Evolutionary conservation across 35 echinoderm and acorn worm genomes (phyloP).

Genomic region (Apostichopus japonicus): DNA sequence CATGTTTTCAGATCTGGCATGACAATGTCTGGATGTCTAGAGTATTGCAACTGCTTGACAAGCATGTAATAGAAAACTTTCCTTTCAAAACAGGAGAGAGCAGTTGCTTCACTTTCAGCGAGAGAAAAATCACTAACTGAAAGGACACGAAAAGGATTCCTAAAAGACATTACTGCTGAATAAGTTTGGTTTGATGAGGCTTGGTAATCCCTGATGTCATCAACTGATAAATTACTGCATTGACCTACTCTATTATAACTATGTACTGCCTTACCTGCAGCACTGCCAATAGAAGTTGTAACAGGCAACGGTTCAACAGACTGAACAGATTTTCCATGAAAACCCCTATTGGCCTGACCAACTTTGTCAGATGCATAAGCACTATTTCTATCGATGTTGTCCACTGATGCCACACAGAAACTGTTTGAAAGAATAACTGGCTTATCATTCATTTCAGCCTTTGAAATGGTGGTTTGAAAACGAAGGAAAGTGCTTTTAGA

Average conservation of each 20-base stretch:
- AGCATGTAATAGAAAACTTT: slow-evolving; percentile 29
- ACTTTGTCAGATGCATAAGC: slow-evolving; percentile 23
- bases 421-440: neutral
- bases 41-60: neutral
- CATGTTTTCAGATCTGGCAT: slow-evolving; percentile 1
- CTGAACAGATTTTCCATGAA: slow-evolving; percentile 33
- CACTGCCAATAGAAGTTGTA: neutral
- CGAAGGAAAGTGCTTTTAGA: slow-evolving; percentile 25
- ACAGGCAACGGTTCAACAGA: slow-evolving; percentile 36
- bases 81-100: neutral
- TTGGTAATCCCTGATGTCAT: neutral
- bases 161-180: neutral
- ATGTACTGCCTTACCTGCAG: neutral
- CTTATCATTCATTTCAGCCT: neutral
- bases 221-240: neutral
- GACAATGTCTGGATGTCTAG: neutral
- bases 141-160: neutral
- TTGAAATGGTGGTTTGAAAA: slow-evolving; percentile 26
- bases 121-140: neutral
- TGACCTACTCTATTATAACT: neutral
- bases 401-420: slow-evolving; percentile 25
- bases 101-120: neutral
- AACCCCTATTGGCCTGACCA: neutral
- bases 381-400: slow-evolving; percentile 29
- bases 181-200: neutral